A percentile compares a stretch with the other conserved stretches of the same genome.
Evolutionary conservation across 2,113 vertebrate species (phyloP).

Genomic region (Zeus faber): DNA sequence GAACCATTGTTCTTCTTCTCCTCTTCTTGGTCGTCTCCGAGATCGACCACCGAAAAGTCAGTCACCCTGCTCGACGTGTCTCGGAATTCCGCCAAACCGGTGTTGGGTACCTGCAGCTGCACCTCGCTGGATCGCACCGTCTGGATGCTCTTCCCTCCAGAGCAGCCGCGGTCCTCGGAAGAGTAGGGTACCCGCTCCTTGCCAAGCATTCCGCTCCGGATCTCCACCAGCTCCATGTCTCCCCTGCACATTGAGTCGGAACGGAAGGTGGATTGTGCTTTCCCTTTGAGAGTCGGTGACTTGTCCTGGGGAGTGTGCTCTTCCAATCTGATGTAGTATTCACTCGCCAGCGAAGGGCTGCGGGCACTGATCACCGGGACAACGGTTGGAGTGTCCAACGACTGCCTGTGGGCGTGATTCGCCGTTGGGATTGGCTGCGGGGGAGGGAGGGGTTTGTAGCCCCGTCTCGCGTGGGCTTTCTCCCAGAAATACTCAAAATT

Average conservation of each 20-base stretch:
- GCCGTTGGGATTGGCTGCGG: conserved; percentile 74
- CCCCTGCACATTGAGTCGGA: conserved; percentile 52
- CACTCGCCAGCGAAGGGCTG: conserved; percentile 87
- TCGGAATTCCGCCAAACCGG: conserved; percentile 72
- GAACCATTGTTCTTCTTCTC: conserved; percentile 44
- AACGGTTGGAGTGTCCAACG: conserved; percentile 86
- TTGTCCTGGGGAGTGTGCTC: conserved; percentile 82
- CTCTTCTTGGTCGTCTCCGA: conserved; percentile 67
- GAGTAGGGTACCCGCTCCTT: conserved; percentile 65
- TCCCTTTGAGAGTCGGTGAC: conserved; percentile 69
- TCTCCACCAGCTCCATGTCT: conserved; percentile 76
- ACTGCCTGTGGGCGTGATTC: conserved; percentile 78
- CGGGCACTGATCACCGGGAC: conserved; percentile 91
- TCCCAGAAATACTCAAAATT: conserved; percentile 95
- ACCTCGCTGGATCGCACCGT: conserved; percentile 71
- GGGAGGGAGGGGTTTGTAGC: conserved; percentile 76
- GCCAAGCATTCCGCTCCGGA: conserved; percentile 65
- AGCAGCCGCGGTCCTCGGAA: conserved; percentile 26
- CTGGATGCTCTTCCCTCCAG: conserved; percentile 55
- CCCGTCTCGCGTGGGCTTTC: conserved; percentile 82
- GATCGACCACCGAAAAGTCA: conserved; percentile 75
- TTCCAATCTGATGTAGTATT: conserved; percentile 90
- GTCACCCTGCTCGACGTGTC: conserved; percentile 71
- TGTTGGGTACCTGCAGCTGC: conserved; percentile 69
- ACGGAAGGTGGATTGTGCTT: conserved; percentile 32